phyloP scores from a whole-genome alignment of 2,888 invertebrate species.

The Schizaphis graminum region DNA sequence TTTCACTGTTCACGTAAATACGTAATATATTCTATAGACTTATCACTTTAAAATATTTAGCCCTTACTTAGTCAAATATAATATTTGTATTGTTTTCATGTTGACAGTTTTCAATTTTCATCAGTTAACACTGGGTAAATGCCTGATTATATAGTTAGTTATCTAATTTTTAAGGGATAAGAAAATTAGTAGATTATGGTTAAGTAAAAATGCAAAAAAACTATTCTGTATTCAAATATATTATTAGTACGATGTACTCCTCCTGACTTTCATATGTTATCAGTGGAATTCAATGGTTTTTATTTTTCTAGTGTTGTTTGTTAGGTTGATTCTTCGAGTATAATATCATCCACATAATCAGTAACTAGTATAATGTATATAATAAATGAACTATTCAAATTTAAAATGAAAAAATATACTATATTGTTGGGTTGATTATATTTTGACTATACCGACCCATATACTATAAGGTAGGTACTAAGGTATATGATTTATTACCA shows the following conservation, averaged over 20 bases:
- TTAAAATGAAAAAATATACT: background rate
- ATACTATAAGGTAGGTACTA: background rate
- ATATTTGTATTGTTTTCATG: background rate
- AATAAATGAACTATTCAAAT: conserved; percentile 3
- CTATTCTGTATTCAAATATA: background rate
- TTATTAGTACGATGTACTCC: background rate
- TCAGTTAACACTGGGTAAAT: background rate
- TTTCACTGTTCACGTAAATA: background rate
- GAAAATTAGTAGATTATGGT: background rate
- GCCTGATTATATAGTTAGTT: background rate
- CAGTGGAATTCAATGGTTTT: background rate
- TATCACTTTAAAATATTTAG: background rate
- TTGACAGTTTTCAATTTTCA: background rate
- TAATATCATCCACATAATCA: background rate
- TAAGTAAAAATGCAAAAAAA: background rate
- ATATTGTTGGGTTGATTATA: background rate
- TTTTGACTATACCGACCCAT: conserved; percentile 2
- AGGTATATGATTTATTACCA: conserved; percentile 56
- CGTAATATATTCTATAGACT: background rate
- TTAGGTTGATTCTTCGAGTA: background rate
- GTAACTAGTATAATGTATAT: background rate
- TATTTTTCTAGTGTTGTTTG: background rate
- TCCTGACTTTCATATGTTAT: background rate
- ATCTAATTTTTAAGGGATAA: background rate
- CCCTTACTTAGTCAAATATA: background rate